These are phyloP conservation scores for Hoplostethus atlanticus DNA, from an alignment of 2,797 vertebrate genomes.

Conservation along the genomic window DNA sequence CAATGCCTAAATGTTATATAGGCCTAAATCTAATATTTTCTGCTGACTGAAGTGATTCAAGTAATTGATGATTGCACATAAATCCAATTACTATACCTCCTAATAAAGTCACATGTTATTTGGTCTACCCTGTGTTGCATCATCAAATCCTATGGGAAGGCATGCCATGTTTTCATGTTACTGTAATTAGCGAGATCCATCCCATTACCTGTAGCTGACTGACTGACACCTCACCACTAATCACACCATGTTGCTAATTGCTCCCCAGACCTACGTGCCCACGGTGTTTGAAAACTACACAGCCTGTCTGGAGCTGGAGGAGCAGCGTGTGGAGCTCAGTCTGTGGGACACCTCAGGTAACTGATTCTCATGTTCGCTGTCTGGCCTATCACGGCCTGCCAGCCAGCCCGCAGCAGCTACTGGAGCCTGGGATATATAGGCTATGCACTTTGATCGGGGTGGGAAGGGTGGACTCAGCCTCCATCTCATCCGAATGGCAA, in stretches of 20 bases:
- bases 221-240: constrained; percentile 45
- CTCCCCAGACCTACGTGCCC: constrained; percentile 92
- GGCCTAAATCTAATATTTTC: not conserved
- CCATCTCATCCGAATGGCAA: constrained; percentile 8
- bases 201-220: constrained; percentile 27
- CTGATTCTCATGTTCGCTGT: constrained; percentile 23
- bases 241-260: constrained; percentile 61
- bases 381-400: constrained; percentile 2
- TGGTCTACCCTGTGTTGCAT: not conserved
- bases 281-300: constrained; percentile 98
- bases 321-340: constrained; percentile 95
- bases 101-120: constrained; percentile 4
- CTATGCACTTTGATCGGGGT: constrained; percentile 19
- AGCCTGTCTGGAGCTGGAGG: constrained; percentile 95
- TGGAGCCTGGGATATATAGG: constrained; percentile 25
- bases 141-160: not conserved
- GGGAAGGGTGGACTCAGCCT: constrained; percentile 18
- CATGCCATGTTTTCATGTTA: not conserved
- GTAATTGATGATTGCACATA: constrained; percentile 39
- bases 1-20: not conserved
- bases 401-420: constrained; percentile 30
- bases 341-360: constrained; percentile 98
- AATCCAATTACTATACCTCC: constrained; percentile 3
- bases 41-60: constrained; percentile 39
- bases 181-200: constrained; percentile 37